Conservation (phyloP, 2,113 vertebrate species). For the Sminthopsis crassicaudata region DNA sequence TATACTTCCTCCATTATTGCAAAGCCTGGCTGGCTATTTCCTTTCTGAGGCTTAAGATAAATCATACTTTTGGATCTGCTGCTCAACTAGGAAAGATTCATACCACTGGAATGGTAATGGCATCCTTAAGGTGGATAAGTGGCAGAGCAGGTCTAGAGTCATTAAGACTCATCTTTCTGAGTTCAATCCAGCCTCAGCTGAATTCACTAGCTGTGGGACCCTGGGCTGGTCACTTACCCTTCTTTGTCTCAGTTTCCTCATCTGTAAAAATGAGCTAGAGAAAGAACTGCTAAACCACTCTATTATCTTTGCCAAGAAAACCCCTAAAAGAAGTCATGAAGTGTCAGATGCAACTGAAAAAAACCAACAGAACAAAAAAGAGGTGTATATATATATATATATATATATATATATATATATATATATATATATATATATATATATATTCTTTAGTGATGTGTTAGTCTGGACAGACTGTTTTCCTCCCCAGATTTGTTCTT, state of each 20-base stretch:
- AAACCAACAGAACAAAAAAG: not conserved
- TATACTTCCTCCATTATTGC: not conserved
- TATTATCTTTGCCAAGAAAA: not conserved
- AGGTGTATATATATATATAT: slow-evolving; percentile 14
- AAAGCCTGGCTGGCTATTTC: not conserved
- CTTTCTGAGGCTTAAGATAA: slow-evolving; percentile 25
- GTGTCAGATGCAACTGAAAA: not conserved
- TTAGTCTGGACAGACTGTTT: slow-evolving; percentile 23
- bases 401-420: too few relatives aligned
- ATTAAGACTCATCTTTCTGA: not conserved
- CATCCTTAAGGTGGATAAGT: not conserved
- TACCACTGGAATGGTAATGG: slow-evolving; percentile 45
- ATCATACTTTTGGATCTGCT: slow-evolving; percentile 35
- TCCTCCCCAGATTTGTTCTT: slow-evolving; percentile 16
- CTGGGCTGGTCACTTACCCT: not conserved
- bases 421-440: too few relatives aligned
- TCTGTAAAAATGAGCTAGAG: not conserved
- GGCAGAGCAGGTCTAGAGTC: not conserved
- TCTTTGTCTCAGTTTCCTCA: not conserved
- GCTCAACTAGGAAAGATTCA: slow-evolving; percentile 24
- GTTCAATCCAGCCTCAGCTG: not conserved
- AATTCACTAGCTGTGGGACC: not conserved
- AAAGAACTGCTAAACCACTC: not conserved
- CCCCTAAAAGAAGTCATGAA: not conserved
- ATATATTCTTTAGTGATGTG: slow-evolving; percentile 46